A percentile compares a stretch with the other conserved stretches of the same genome.
Evolutionary conservation across 2,113 vertebrate genomes (phyloP).

Genomic region (Pedionomus torquatus): DNA sequence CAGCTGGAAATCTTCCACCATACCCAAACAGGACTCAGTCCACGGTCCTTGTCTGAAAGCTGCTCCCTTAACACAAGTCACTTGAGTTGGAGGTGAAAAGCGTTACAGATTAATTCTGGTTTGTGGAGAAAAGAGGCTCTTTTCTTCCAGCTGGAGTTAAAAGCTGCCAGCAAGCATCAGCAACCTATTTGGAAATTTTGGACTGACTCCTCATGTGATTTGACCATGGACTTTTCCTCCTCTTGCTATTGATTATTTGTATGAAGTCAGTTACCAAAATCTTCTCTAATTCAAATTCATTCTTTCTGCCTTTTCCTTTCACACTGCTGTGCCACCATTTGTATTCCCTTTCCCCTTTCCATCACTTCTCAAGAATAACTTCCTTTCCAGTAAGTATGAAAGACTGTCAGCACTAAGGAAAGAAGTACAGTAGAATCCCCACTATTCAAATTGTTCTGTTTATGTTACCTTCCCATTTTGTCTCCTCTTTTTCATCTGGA

Average conservation of each 20-base stretch:
- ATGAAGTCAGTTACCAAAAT: constrained; percentile 14
- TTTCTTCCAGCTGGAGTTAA: constrained; percentile 39
- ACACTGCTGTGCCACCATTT: not conserved
- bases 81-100: constrained; percentile 39
- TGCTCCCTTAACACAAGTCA: constrained; percentile 43
- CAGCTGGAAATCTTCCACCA: constrained; percentile 56
- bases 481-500: not conserved
- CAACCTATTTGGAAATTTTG: constrained; percentile 30
- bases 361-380: not conserved
- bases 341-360: not conserved
- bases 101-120: constrained; percentile 45
- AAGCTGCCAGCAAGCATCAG: constrained; percentile 46
- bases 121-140: constrained; percentile 8
- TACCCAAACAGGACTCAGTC: constrained; percentile 37
- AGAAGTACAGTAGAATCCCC: not conserved
- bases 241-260: not conserved
- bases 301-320: not conserved
- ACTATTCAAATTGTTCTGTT: not conserved
- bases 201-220: constrained; percentile 19
- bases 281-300: not conserved
- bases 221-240: not conserved
- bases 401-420: not conserved
- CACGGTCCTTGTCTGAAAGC: constrained; percentile 39
- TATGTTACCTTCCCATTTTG: not conserved
- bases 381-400: not conserved